Base-by-base conservation (phyloP, 35 echinoderm and acorn worm genomes). In the Apostichopus californicus region DNA sequence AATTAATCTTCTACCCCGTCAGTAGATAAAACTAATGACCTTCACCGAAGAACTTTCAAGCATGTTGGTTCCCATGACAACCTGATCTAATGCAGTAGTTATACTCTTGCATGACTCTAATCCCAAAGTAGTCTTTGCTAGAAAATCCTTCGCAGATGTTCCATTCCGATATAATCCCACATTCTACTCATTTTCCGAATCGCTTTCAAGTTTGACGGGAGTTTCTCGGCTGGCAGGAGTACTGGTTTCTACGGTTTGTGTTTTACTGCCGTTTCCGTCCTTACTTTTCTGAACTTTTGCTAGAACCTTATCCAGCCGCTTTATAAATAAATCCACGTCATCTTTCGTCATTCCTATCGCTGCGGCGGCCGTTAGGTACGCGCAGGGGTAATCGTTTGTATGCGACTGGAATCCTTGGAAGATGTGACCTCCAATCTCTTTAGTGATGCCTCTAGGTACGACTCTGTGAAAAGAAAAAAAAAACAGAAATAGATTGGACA, bases 311-410 rank as follows among this genome's bases (percentile, higher is more conserved):
- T 98, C 95, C 66, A 98, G 65, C 15, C 94, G 54, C 61, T 98
- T 98, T 5, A 96, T 80, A 79, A 98, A 98, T 8, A 96, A 87
- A 71, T 96, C 95, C 17, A 98, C 95, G 79, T 98, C 97, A 8
- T 94, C 57, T 83, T 81, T 94, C 15, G 95, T 96, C 90, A 98
- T 98, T n/a, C 97, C 97, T 14, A 98, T 78, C 23, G 97, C 97
- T 81, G 97, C 97, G 14, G 97, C 97, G 4, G 94, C 97, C 1
- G 97, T 98, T 14, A 98, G 58, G 80, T 98, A 98, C 22, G 94
- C 95, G 64, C 79, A 95, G n/a, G 90, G 93, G 77, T 98, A 98
- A 54, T n/a, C 9, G 78, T 98, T 87, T 9, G 73, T 90, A 82
- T 98, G 97, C 5, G 95, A 94, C 65, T 95, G 94, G 46, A 94